A percentile compares a stretch with the other conserved stretches of the same genome.
Conservation (phyloP, 2,797 vertebrate species). For the Tokudaia tokunoshimensis region DNA sequence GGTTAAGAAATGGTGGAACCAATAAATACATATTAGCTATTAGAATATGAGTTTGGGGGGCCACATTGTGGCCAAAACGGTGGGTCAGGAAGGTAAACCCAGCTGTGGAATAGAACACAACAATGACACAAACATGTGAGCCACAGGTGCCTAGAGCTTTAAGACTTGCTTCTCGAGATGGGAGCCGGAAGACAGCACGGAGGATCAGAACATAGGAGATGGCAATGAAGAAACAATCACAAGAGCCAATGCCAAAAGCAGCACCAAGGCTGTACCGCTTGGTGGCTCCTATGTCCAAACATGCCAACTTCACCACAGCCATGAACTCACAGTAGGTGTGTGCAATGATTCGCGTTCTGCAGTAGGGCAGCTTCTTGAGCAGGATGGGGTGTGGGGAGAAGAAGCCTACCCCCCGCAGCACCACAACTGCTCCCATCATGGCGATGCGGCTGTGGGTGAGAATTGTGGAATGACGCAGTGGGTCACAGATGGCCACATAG, state of each 20-base stretch:
- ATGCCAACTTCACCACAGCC: constrained; percentile 76
- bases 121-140: constrained; percentile 72
- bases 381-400: constrained; percentile 79
- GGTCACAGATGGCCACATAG: constrained; percentile 71
- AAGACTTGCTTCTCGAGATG: constrained; percentile 53
- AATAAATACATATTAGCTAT: constrained; percentile 75
- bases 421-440: constrained; percentile 33
- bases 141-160: constrained; percentile 77
- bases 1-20: constrained; percentile 73
- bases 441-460: neutral
- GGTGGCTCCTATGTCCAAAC: constrained; percentile 63
- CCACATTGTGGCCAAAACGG: constrained; percentile 59
- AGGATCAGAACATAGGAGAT: constrained; percentile 75
- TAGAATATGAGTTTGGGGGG: constrained; percentile 60
- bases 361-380: constrained; percentile 72
- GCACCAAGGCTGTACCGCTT: constrained; percentile 73
- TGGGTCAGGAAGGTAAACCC: constrained; percentile 74
- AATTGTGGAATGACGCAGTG: constrained; percentile 39
- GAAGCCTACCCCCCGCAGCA: constrained; percentile 68
- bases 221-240: constrained; percentile 67
- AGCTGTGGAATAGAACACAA: constrained; percentile 77
- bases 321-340: constrained; percentile 83
- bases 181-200: constrained; percentile 44
- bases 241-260: constrained; percentile 72
- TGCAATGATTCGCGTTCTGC: constrained; percentile 63